Conservation (phyloP, 2,113 vertebrate species). For the Channa maculata region DNA sequence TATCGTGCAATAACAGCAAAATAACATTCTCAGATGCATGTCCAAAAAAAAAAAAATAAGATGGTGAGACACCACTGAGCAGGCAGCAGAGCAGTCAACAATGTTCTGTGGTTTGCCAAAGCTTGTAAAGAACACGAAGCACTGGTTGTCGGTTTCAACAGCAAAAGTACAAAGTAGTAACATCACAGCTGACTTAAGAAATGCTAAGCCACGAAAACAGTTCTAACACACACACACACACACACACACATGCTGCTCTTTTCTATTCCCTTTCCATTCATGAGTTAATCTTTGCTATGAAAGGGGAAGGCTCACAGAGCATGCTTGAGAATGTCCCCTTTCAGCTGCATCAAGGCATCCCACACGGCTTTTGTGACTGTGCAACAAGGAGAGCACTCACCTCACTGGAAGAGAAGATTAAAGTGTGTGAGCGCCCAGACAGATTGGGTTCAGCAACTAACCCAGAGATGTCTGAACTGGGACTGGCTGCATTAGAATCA, state of each 20-base stretch:
- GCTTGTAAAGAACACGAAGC: conserved; percentile 48
- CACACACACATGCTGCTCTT: conserved; percentile 68
- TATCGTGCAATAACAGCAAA: conserved; percentile 51
- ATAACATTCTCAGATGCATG: conserved; percentile 38
- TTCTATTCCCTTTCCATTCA: conserved; percentile 51
- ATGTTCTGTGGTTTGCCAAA: conserved; percentile 37
- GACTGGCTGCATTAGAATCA: conserved; percentile 90
- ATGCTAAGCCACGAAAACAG: conserved; percentile 49
- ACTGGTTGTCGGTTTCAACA: conserved; percentile 22
- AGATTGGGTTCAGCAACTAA: conserved; percentile 94
- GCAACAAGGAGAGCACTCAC: conserved; percentile 87
- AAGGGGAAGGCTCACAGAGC: conserved; percentile 64
- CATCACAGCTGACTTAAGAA: conserved; percentile 51
- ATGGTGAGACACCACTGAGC: conserved; percentile 38
- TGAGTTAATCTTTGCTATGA: conserved; percentile 46
- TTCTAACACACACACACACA: conserved; percentile 41
- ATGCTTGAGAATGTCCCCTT: conserved; percentile 76
- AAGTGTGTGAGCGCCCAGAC: conserved; percentile 94
- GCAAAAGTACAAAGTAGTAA: conserved; percentile 32
- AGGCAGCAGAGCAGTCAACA: conserved; percentile 19
- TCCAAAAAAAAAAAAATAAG: neutral
- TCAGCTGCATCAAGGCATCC: conserved; percentile 65
- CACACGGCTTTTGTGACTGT: conserved; percentile 74
- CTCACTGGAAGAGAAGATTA: conserved; percentile 96
- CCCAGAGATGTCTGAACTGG: conserved; percentile 91